A percentile compares a stretch with the other conserved stretches of the same genome.
phyloP scores from a whole-genome alignment of 2,113 vertebrate genomes.

The Quiscalus mexicanus region DNA sequence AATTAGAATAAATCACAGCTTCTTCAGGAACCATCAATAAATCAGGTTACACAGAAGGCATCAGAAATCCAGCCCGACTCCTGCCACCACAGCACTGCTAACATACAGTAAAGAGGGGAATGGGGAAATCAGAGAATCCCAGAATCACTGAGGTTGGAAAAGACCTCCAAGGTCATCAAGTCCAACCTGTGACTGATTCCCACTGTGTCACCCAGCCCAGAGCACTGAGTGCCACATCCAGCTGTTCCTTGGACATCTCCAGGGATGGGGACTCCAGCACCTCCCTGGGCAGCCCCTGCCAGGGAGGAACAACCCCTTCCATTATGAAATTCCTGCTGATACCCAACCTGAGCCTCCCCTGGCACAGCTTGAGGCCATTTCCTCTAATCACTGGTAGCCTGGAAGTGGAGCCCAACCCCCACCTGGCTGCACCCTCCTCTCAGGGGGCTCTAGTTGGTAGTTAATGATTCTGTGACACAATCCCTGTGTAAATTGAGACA shows the following conservation, averaged over 20 bases:
- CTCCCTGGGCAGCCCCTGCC: neutral
- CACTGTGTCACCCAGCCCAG: neutral
- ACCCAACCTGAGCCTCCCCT: neutral
- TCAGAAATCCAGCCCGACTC: neutral
- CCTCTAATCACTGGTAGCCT: neutral
- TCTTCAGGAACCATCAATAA: neutral
- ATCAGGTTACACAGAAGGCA: neutral
- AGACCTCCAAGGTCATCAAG: neutral
- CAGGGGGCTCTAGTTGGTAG: neutral
- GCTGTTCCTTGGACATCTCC: neutral
- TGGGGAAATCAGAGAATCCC: neutral
- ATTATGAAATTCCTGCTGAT: neutral
- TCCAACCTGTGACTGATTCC: neutral
- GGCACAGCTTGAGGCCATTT: neutral
- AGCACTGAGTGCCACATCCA: neutral
- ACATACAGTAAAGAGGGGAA: accelerated
- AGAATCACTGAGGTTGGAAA: neutral
- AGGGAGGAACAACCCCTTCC: neutral
- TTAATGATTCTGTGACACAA: neutral
- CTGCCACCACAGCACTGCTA: neutral
- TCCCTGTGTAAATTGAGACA: neutral
- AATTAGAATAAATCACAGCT: conserved; percentile 25
- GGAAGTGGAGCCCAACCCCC: neutral
- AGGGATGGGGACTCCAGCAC: neutral
- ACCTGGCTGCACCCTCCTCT: neutral